These are phyloP conservation scores for Dromas ardeola DNA, from an alignment of 2,113 vertebrate species.

Conservation along the genomic window DNA sequence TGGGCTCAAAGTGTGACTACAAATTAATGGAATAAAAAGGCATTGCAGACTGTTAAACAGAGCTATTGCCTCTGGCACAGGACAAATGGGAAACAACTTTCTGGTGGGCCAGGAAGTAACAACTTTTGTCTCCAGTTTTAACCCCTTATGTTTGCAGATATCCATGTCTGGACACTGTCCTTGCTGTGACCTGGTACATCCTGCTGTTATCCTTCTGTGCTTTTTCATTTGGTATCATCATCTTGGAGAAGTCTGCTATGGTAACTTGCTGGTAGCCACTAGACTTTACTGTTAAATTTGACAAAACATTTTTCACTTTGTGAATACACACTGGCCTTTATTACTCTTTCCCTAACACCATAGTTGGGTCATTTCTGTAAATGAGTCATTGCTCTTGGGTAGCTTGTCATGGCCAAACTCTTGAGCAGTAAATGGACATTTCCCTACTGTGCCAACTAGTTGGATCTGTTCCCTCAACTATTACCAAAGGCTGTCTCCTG, in stretches of 20 bases:
- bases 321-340: neutral
- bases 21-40: neutral
- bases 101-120: neutral
- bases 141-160: neutral
- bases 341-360: neutral
- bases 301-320: neutral
- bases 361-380: neutral
- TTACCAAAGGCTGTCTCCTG: neutral
- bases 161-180: neutral
- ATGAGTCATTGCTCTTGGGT: neutral
- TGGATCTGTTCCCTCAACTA: neutral
- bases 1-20: neutral
- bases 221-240: neutral
- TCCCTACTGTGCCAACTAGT: neutral
- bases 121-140: neutral
- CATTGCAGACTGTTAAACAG: neutral
- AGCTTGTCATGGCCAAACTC: neutral
- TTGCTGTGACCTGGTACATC: neutral
- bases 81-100: neutral
- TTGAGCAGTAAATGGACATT: neutral
- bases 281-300: neutral
- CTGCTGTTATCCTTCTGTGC: neutral
- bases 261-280: neutral
- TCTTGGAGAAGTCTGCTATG: neutral
- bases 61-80: neutral